Conservation (phyloP, 2,888 invertebrate species). For the Coenonympha arcania region DNA sequence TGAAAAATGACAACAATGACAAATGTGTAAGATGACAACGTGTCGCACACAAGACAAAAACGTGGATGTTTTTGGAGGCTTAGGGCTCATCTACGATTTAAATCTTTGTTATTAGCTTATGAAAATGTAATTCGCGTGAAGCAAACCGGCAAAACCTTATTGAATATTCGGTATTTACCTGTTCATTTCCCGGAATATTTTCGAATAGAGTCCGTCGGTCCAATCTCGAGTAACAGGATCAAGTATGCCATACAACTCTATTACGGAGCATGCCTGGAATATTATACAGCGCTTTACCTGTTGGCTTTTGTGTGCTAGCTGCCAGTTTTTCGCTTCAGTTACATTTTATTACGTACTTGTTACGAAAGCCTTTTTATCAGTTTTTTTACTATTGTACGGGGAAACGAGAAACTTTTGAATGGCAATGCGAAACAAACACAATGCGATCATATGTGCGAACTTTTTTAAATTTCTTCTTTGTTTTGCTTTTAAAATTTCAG, state of each 20-base stretch:
- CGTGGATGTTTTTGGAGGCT: no score
- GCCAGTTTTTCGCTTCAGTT: background rate
- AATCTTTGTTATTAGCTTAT: no score
- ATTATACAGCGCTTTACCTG: slow-evolving; percentile 2
- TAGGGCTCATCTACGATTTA: no score
- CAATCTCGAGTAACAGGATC: slow-evolving; percentile 91
- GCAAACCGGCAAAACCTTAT: background rate
- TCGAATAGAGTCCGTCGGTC: slow-evolving; percentile 93
- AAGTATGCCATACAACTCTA: slow-evolving; percentile 90
- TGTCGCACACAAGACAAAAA: no score
- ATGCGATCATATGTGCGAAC: background rate
- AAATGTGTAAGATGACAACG: no score
- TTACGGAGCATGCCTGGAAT: slow-evolving; percentile 84
- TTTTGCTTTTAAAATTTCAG: background rate
- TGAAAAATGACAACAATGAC: no score
- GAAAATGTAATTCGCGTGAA: background rate
- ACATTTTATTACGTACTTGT: background rate
- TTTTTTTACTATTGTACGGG: background rate
- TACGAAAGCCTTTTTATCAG: background rate
- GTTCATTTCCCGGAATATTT: slow-evolving; percentile 93
- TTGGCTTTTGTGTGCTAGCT: background rate
- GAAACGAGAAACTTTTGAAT: background rate
- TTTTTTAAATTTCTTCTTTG: background rate
- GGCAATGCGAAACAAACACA: background rate
- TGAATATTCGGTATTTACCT: slow-evolving; percentile 56